These are phyloP conservation scores for Pseudomyrmex flavicornis DNA, from an alignment of 1,140 invertebrate genomes.

Conservation along the genomic window DNA sequence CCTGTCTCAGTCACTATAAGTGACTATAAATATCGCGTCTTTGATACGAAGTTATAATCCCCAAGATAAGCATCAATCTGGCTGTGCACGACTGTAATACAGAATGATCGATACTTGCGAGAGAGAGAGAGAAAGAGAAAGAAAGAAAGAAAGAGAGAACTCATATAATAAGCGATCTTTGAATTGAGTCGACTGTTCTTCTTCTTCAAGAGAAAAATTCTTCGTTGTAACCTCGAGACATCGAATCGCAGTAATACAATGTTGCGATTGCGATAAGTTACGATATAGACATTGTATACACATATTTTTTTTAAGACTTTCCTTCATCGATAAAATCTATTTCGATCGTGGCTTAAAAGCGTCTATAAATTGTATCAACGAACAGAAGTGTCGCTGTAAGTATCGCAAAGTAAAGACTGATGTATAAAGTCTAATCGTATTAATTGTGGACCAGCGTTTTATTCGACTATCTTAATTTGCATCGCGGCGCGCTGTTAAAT, in stretches of 20 bases:
- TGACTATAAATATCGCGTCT: conserved; percentile 19
- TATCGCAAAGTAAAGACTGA: neutral
- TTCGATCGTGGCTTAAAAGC: conserved; percentile 8
- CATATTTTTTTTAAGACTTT: neutral
- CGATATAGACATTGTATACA: neutral
- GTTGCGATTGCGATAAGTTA: neutral
- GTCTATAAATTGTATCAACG: neutral
- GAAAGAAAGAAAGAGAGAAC: no score
- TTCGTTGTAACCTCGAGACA: neutral
- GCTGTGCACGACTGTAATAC: conserved; percentile 13
- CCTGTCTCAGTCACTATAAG: no score
- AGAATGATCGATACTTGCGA: conserved; percentile 34
- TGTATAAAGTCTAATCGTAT: conserved; percentile 72
- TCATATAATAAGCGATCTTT: no score
- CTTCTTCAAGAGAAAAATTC: neutral
- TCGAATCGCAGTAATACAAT: neutral
- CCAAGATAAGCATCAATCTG: conserved; percentile 29
- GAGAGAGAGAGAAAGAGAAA: neutral
- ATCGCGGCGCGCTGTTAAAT: no score
- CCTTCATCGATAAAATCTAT: neutral
- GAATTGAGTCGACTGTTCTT: no score
- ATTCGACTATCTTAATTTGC: no score
- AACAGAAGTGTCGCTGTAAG: neutral
- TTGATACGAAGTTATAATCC: conserved; percentile 51
- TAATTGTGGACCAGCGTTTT: no score